Evolutionary conservation across 2,888 invertebrate genomes (phyloP).

Genomic region (Rapana venosa): DNA sequence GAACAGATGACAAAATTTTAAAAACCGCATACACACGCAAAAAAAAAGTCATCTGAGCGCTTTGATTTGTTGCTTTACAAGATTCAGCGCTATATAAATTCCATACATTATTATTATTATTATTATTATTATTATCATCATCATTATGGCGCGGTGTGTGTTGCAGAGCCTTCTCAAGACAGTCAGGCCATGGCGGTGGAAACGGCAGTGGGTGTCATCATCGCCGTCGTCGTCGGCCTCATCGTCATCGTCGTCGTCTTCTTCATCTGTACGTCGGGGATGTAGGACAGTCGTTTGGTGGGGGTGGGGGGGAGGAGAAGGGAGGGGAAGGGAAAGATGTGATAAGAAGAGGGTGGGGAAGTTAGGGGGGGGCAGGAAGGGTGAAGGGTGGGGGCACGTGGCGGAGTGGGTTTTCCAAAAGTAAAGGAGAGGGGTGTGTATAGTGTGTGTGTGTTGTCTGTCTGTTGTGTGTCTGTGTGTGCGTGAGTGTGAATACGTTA

Average conservation of each 20-base stretch:
- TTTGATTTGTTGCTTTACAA: no score
- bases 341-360: neutral
- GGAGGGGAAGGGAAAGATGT: neutral
- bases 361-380: neutral
- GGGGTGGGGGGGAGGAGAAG: neutral
- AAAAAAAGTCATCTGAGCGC: no score
- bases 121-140: no score
- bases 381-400: neutral
- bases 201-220: neutral
- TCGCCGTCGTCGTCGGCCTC: neutral
- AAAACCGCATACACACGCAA: no score
- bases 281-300: neutral
- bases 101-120: neutral
- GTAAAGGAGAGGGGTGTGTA: neutral
- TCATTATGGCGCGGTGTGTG: no score
- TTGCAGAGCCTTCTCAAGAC: no score
- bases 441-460: no score
- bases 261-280: neutral
- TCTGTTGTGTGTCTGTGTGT: no score
- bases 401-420: neutral
- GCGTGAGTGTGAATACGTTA: no score
- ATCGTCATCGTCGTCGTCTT: constrained; percentile 20
- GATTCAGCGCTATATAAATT: no score
- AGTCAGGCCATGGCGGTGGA: neutral
- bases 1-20: no score